Evolutionary conservation across 2,113 vertebrate species (phyloP), one percentile per base, ranked within the genome.

Genomic region (Bubo blakistoni): DNA sequence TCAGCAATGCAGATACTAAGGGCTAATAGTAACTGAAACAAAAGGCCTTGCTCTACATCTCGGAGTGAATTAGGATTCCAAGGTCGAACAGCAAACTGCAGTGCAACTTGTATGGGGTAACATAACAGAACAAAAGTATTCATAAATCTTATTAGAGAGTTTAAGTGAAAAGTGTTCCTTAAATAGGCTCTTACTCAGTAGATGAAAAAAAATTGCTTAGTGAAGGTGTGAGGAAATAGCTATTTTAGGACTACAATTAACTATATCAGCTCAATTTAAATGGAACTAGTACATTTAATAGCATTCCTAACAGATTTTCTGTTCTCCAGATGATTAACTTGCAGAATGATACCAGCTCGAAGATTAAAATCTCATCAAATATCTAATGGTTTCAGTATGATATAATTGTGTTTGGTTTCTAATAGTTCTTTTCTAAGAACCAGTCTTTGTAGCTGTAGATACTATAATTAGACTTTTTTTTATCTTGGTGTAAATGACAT

Each of bases 31-130:
- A 97, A 92, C 82, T 82, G 94, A 95, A 97, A 95, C 88, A 94
- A 95, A 97, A 97, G 91, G 93, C 79, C 85, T 98, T 69, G 29
- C 80, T 71, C 85, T 85, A 92, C 82, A 84, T 95, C 63, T 72
- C 29, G 6, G 58, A 86, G 59, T 38, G 69, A 96, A 90, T 92
- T 62, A 76, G 54, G 93, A 90, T 95, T 90, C 97, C 98, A 98
- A 98, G 98, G 98, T 98, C 96, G 66, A 96, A 91, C n/a, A 90
- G 79, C 65, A 92, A 97, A 89, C 78, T 93, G 97, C 97, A 82
- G 77, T n/a, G 42, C 88, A 97, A 96, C 87, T 98, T 84, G 40
- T 7, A 4, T 36, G 7, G 94, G 52, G 69, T 92, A 94, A 87
- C 5, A 7, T 69, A 38, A 63, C 80, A 25, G 76, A 81, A 67